These are phyloP conservation scores for Neodon shergylaensis DNA, from an alignment of 2,113 vertebrate species.

Conservation along the genomic window DNA sequence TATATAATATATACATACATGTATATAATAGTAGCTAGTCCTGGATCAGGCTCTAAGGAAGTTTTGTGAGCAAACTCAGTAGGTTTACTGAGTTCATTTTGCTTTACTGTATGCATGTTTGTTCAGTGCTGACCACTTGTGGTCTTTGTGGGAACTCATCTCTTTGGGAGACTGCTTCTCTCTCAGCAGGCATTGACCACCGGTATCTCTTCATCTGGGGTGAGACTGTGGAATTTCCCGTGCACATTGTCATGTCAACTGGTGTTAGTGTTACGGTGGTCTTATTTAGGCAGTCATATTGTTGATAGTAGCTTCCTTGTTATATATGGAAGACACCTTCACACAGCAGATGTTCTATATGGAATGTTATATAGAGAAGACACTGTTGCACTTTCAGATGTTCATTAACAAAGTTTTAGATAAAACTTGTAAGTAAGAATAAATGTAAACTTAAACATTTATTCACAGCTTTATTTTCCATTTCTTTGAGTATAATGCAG, in stretches of 20 bases:
- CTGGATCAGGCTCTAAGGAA: neutral
- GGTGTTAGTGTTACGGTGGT: neutral
- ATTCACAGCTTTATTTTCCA: conserved; percentile 42
- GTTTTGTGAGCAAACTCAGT: neutral
- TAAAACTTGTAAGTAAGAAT: neutral
- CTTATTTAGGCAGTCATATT: neutral
- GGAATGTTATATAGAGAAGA: neutral
- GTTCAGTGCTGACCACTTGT: neutral
- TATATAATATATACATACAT: neutral
- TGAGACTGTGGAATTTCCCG: neutral
- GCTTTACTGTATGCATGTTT: neutral
- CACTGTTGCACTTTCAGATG: neutral
- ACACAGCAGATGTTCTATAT: neutral
- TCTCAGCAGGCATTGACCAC: neutral
- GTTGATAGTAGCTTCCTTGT: neutral
- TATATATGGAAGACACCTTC: neutral
- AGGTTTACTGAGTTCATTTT: neutral
- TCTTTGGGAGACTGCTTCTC: neutral
- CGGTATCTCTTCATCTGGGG: neutral
- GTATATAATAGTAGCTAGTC: neutral
- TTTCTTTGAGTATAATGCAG: conserved; percentile 31
- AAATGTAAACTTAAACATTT: neutral
- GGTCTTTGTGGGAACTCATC: neutral
- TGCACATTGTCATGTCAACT: neutral
- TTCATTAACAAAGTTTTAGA: neutral